A percentile compares a stretch with the other conserved stretches of the same genome.
phyloP scores from a whole-genome alignment of 2,888 invertebrate species.

The Oligia fasciuncula region DNA sequence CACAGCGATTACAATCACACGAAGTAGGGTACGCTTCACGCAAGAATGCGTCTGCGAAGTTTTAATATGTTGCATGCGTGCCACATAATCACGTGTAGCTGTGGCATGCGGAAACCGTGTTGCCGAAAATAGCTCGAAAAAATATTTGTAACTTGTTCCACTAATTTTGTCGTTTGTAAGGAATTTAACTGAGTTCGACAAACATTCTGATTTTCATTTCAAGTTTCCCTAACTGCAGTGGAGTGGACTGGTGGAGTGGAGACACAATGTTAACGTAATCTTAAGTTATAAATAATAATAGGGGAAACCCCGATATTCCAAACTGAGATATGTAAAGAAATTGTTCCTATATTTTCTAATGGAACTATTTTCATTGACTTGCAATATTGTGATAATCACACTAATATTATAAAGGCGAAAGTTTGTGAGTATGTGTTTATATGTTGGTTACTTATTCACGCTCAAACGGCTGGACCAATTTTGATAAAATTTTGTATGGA shows the following conservation, averaged over 20 bases:
- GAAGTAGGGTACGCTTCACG: slow-evolving; percentile 54
- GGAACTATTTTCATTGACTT: neutral
- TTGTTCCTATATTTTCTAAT: neutral
- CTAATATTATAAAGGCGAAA: too few relatives aligned
- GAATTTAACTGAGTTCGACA: slow-evolving; percentile 19
- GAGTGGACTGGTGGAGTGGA: neutral
- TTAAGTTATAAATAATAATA: neutral
- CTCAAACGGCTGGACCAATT: too few relatives aligned
- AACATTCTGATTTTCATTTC: neutral
- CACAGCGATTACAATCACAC: slow-evolving; percentile 39
- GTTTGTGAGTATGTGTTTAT: too few relatives aligned
- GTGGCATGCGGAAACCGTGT: slow-evolving; percentile 60
- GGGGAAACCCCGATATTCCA: slow-evolving; percentile 17
- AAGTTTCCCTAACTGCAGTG: neutral
- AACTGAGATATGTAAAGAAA: neutral
- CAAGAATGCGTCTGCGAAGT: slow-evolving; percentile 54
- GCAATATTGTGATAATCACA: neutral
- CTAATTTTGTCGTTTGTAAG: slow-evolving; percentile 32
- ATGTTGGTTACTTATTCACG: too few relatives aligned
- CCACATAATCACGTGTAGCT: slow-evolving; percentile 38
- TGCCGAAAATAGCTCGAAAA: slow-evolving; percentile 58
- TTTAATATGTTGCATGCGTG: slow-evolving; percentile 54
- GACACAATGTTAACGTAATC: neutral
- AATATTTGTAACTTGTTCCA: slow-evolving; percentile 36
- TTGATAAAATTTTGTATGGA: too few relatives aligned